Conservation (phyloP, 1,140 invertebrate genomes). For the Drosophila takahashii region DNA sequence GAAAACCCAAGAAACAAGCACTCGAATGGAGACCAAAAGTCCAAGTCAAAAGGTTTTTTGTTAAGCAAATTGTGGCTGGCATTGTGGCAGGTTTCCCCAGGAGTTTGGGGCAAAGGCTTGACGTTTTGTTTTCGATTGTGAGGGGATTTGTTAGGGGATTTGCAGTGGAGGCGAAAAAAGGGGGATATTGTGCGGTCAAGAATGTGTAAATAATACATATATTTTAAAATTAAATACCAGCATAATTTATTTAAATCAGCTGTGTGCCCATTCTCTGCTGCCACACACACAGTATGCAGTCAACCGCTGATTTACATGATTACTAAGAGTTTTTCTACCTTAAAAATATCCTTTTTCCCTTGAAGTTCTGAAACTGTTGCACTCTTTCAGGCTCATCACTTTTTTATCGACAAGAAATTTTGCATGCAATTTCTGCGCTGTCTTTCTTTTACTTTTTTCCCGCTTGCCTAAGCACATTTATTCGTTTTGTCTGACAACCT, state of each 20-base stretch:
- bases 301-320: too few relatives aligned
- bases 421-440: constrained; percentile 53
- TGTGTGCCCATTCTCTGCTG: too few relatives aligned
- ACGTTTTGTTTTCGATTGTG: constrained; percentile 59
- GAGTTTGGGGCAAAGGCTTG: constrained; percentile 39
- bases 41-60: constrained; percentile 80
- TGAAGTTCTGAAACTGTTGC: constrained; percentile 48
- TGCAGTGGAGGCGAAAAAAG: not conserved
- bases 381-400: constrained; percentile 65
- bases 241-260: too few relatives aligned
- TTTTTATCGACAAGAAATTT: constrained; percentile 50
- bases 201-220: not conserved
- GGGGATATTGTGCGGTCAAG: not conserved
- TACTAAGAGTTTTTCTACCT: too few relatives aligned
- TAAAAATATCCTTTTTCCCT: too few relatives aligned
- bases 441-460: constrained; percentile 38
- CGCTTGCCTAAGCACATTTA: constrained; percentile 81
- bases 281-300: too few relatives aligned
- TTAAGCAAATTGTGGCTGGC: constrained; percentile 73
- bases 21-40: constrained; percentile 6
- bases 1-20: constrained; percentile 16
- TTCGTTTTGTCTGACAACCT: constrained; percentile 71
- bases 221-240: too few relatives aligned
- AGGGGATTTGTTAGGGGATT: constrained; percentile 49
- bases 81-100: constrained; percentile 34